Conservation (phyloP, 2,113 vertebrate species). For the Merops nubicus region DNA sequence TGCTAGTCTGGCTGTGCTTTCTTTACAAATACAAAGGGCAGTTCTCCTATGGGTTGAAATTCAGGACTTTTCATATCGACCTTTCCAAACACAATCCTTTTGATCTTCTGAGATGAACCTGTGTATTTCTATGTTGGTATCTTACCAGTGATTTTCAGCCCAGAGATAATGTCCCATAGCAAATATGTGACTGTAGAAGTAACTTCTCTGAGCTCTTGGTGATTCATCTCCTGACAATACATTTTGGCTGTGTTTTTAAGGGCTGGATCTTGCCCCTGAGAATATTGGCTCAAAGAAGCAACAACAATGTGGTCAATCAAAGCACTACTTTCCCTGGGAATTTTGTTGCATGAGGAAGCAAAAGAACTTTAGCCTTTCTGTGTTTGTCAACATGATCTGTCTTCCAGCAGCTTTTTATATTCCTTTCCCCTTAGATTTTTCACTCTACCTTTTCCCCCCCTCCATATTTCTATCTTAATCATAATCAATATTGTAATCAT, state of each 20-base stretch:
- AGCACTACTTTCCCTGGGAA: constrained; percentile 26
- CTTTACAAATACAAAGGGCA: not conserved
- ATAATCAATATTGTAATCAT: not conserved
- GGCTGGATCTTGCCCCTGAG: constrained; percentile 26
- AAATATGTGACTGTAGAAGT: not conserved
- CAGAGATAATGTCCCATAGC: not conserved
- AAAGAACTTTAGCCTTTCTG: not conserved
- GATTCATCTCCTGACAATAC: constrained; percentile 17
- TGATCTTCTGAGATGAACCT: not conserved
- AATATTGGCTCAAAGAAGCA: constrained; percentile 29
- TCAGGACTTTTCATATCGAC: not conserved
- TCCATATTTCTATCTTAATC: not conserved
- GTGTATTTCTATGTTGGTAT: not conserved
- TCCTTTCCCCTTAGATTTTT: not conserved
- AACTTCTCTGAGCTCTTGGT: not conserved
- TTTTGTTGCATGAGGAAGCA: constrained; percentile 18
- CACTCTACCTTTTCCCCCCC: not conserved
- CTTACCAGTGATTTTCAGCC: not conserved
- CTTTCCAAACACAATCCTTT: not conserved
- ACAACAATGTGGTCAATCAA: constrained; percentile 18
- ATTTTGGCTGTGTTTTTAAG: constrained; percentile 12
- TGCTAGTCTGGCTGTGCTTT: not conserved
- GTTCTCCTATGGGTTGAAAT: not conserved
- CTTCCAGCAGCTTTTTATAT: not conserved
- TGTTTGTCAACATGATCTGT: constrained; percentile 19